A percentile compares a stretch with the other conserved stretches of the same genome.
Conservation (phyloP, 2,888 invertebrate species). For the Tipula vernalis region DNA sequence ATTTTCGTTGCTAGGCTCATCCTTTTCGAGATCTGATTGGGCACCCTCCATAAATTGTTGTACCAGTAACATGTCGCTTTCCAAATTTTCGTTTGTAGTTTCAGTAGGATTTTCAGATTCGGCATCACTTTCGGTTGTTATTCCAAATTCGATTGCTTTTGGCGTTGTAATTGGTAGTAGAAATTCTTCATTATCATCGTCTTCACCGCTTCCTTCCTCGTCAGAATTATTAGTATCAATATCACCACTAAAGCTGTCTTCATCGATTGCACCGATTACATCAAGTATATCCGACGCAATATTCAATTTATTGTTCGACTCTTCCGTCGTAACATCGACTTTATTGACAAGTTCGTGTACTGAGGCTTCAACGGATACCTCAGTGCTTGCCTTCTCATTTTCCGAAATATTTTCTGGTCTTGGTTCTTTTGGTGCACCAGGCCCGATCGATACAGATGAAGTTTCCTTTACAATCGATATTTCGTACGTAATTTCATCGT, state of each 20-base stretch:
- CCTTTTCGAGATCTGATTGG: not conserved
- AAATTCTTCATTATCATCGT: not conserved
- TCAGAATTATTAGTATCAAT: not conserved
- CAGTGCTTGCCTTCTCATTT: not conserved
- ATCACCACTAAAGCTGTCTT: conserved; percentile 6
- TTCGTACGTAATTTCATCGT: conserved; percentile 11
- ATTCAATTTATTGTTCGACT: not conserved
- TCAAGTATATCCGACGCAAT: conserved; percentile 11
- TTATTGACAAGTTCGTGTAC: not conserved
- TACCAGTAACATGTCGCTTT: not conserved
- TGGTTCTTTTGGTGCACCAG: not conserved
- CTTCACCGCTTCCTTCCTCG: conserved; percentile 13
- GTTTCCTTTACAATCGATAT: conserved; percentile 16
- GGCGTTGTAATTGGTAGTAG: not conserved
- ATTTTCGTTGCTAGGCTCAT: not conserved
- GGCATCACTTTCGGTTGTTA: not conserved
- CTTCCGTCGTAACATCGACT: not conserved
- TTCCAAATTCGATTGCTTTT: not conserved
- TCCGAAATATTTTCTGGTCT: not conserved
- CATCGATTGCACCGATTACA: conserved; percentile 12
- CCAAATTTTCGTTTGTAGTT: not conserved
- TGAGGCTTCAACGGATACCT: conserved; percentile 9
- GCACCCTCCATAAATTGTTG: not conserved
- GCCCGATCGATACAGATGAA: conserved; percentile 13
- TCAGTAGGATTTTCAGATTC: not conserved